Evolutionary conservation across 2,113 vertebrate genomes (phyloP).

Genomic region (Strix uralensis): DNA sequence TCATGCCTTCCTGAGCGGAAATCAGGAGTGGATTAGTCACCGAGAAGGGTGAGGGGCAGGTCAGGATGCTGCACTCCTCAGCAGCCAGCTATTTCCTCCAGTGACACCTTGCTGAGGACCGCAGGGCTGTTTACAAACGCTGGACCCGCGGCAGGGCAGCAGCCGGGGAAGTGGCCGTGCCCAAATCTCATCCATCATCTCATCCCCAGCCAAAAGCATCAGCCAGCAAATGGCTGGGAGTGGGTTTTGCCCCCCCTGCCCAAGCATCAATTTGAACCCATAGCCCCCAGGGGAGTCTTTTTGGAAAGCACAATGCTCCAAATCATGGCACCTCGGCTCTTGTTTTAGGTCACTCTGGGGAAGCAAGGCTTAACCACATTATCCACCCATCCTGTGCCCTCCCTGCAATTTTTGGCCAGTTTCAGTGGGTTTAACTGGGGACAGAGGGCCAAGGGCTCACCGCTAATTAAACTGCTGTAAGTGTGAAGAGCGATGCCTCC

Average conservation of each 20-base stretch:
- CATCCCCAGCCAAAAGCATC: neutral
- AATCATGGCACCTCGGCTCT: neutral
- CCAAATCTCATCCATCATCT: neutral
- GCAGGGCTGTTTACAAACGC: neutral
- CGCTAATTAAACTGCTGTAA: neutral
- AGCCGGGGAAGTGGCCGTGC: accelerated
- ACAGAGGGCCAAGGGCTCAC: neutral
- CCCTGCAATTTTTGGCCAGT: neutral
- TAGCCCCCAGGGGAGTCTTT: neutral
- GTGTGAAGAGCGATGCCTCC: neutral
- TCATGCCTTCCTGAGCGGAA: conserved; percentile 29
- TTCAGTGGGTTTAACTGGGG: neutral
- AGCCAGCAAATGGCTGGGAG: neutral
- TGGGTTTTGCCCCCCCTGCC: neutral
- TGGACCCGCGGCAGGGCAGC: neutral
- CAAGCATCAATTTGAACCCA: neutral
- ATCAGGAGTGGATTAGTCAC: neutral
- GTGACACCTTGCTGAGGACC: neutral
- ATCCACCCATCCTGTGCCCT: neutral
- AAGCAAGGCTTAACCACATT: neutral
- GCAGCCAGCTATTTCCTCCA: conserved; percentile 21
- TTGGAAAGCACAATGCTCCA: accelerated
- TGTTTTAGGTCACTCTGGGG: neutral
- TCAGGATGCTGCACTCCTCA: neutral
- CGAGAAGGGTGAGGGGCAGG: neutral